A percentile compares a stretch with the other conserved stretches of the same genome.
Evolutionary conservation across 2,888 invertebrate genomes (phyloP).

Genomic region (Agapostemon virescens): DNA sequence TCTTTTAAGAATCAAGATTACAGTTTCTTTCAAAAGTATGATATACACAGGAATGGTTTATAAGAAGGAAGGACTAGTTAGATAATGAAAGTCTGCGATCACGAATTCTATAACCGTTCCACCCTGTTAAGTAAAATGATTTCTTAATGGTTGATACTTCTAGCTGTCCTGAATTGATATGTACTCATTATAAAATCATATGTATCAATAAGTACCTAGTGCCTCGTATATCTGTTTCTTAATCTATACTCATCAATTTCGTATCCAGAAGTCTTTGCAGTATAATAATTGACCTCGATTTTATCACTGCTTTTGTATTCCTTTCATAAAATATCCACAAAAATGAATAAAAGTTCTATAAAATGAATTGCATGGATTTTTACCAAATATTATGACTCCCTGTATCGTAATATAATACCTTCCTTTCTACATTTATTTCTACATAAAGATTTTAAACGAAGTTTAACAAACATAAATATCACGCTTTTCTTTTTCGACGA

Average conservation of each 20-base stretch:
- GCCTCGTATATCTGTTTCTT: background rate
- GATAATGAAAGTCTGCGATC: constrained; percentile 1
- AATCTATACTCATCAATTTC: background rate
- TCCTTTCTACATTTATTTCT: no score
- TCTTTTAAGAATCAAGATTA: background rate
- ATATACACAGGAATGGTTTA: background rate
- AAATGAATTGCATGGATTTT: no score
- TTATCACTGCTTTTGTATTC: background rate
- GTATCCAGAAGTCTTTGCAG: background rate
- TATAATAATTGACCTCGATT: background rate
- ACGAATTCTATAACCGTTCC: background rate
- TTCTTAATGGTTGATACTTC: background rate
- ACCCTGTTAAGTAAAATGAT: constrained; percentile 9
- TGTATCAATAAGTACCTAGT: constrained; percentile 1
- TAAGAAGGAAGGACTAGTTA: background rate
- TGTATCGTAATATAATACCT: no score
- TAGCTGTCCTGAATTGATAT: constrained; percentile 8
- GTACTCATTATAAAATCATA: background rate
- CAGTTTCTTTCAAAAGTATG: background rate
- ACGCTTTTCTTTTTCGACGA: no score
- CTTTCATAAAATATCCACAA: background rate
- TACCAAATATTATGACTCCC: no score
- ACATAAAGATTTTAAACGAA: no score
- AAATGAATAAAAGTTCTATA: background rate
- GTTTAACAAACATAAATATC: no score